Evolutionary conservation across 30 jellyfish, hydroid and myxozoan genomes (phyloP).

Genomic region (Aurelia sp.): DNA sequence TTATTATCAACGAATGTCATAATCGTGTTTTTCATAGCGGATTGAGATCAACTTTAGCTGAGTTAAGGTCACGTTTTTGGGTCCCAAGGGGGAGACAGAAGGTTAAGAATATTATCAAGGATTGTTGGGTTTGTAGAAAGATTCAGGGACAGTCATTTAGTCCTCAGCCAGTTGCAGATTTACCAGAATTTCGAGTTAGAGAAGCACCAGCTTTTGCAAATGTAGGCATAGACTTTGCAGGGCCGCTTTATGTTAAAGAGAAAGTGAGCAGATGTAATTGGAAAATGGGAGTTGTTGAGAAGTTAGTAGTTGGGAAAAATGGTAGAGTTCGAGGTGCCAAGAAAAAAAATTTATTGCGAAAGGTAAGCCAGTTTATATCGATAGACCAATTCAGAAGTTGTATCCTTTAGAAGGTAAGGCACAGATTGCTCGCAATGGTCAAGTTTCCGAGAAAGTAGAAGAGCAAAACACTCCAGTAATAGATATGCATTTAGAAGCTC

Average conservation of each 20-base stretch:
- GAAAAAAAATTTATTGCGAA: neutral
- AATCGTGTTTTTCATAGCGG: no score
- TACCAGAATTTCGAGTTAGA: constrained; percentile 58
- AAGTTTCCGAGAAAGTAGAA: neutral
- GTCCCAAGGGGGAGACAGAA: no score
- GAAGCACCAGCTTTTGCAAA: neutral
- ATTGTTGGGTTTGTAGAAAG: constrained; percentile 3
- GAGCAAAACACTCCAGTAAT: neutral
- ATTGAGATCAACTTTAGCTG: no score
- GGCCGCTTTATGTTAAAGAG: constrained; percentile 39
- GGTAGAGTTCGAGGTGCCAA: constrained; percentile 3
- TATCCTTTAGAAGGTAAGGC: no score
- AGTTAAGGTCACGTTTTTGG: no score
- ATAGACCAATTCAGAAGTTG: constrained; percentile 3
- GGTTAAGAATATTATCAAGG: constrained; percentile 6
- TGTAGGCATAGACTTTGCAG: constrained; percentile 37
- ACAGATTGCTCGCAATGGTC: neutral
- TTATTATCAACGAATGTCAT: no score
- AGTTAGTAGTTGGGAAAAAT: neutral
- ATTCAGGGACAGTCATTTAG: constrained; percentile 6
- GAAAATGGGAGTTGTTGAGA: neutral
- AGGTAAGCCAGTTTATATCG: neutral
- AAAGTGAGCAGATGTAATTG: constrained; percentile 1
- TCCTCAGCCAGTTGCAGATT: constrained; percentile 23
- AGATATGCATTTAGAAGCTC: neutral